Conservation (phyloP, 1,140 invertebrate species). For the Aphaenogaster floridana region DNA sequence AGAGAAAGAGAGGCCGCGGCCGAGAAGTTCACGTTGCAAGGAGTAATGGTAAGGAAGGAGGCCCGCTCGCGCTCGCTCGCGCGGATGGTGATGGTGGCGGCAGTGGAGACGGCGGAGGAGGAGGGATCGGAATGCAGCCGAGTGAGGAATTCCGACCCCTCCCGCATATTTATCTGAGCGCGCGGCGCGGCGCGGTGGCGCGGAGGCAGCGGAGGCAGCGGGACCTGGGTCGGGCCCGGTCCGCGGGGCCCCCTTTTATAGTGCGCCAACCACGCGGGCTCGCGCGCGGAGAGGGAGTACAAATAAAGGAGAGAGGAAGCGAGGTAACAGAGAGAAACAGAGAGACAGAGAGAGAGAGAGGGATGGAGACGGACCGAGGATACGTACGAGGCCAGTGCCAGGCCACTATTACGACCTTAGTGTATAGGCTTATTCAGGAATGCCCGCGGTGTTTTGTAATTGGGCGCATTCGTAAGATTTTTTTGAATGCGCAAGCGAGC, state of each 20-base stretch:
- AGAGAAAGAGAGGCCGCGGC: constrained; percentile 30
- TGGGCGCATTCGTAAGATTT: constrained; percentile 78
- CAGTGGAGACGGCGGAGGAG: constrained; percentile 57
- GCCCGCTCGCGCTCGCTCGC: constrained; percentile 39
- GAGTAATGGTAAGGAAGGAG: constrained; percentile 66
- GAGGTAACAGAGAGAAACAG: constrained; percentile 32
- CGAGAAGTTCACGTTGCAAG: constrained; percentile 66
- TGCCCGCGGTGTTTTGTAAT: constrained; percentile 78
- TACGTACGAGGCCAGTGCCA: constrained; percentile 69
- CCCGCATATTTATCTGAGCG: constrained; percentile 87
- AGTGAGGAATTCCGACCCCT: constrained; percentile 87
- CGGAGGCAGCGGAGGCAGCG: constrained; percentile 44
- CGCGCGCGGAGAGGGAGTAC: constrained; percentile 46
- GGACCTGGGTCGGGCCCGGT: constrained; percentile 72
- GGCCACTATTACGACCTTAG: constrained; percentile 63
- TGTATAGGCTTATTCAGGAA: constrained; percentile 75
- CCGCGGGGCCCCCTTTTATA: constrained; percentile 84
- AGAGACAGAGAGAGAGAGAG: background rate
- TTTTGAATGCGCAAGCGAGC: constrained; percentile 55
- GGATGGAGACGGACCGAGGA: constrained; percentile 23
- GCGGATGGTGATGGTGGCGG: constrained; percentile 55
- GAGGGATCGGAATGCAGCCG: constrained; percentile 85
- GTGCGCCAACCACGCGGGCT: constrained; percentile 73
- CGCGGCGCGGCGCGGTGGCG: constrained; percentile 58
- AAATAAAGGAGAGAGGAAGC: constrained; percentile 55